Evolutionary conservation across 2,888 invertebrate species (phyloP), one percentile per base, ranked within the genome.

Genomic region (Stenolophus ochropezus): DNA sequence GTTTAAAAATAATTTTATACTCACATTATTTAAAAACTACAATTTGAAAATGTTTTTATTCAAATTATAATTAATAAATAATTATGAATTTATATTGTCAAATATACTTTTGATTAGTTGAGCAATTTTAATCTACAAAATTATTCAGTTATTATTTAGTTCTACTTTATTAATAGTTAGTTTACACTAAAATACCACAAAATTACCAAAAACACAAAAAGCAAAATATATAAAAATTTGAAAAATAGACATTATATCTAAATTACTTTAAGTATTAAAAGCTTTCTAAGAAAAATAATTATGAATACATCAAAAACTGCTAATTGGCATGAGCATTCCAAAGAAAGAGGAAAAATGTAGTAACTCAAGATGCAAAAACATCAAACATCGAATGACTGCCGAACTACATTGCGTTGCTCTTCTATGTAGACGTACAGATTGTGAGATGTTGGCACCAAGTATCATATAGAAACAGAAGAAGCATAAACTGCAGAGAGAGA

Each of bases 281-380:
- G 80, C 80, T 73, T 23, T 71, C 73, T 73, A 42, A 11, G 6
- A 73, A 73, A 80, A 80, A 80, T 49, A 77, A 77, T 47, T 49
- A 65, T 75, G n/a, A n/a, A 56, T 51, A 79, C 80, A 80, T 79
- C 79, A 79, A 71, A 80, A 75, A 80, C 33, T 58, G 53, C 80
- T 80, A 80, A 73, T 25, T 73, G 23, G 80, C 80, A 79, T 61
- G 23, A 33, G 65, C 80, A 80, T 80, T 80, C 80, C 80, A 80
- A 80, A 80, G 49, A 73, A 79, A 80, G 73, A 71, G 47, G 27
- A 53, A 73, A 49, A 65, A 79, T 51, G 25, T 49, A 53, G 18
- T 21, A 75, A 75, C 25, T 23, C 47, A 53, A 75, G 21, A 79
- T 79, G 79, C 79, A 79, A 79, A n/a, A 58, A 79, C 79, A 79